A percentile compares a stretch with the other conserved stretches of the same genome.
These are phyloP conservation scores for Physella acuta DNA, from an alignment of 1,140 invertebrate genomes.

Conservation along the genomic window DNA sequence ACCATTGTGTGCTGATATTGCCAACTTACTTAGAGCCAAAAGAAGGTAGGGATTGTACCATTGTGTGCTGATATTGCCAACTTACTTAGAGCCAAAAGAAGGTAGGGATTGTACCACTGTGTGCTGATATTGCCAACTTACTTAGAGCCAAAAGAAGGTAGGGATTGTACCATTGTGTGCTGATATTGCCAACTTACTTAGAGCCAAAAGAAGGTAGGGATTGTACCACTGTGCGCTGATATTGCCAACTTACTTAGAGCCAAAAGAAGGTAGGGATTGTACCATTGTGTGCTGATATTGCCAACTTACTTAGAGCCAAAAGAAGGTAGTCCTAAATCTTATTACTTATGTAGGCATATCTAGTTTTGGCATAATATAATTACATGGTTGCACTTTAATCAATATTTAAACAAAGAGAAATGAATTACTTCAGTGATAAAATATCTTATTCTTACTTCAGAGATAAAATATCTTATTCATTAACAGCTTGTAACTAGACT, in stretches of 20 bases:
- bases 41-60: constrained; percentile 58
- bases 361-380: no score
- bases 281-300: constrained; percentile 59
- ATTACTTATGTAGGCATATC: no score
- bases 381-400: no score
- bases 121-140: constrained; percentile 58
- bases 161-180: constrained; percentile 57
- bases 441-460: no score
- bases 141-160: constrained; percentile 52
- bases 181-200: constrained; percentile 55
- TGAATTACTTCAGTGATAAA: no score
- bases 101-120: constrained; percentile 58
- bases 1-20: constrained; percentile 59
- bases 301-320: constrained; percentile 50
- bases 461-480: no score
- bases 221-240: constrained; percentile 59
- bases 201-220: constrained; percentile 52
- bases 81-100: constrained; percentile 50
- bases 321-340: constrained; percentile 53
- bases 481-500: no score
- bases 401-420: no score
- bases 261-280: constrained; percentile 56
- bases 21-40: constrained; percentile 50
- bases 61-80: constrained; percentile 59
- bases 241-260: constrained; percentile 53